Evolutionary conservation across 2,113 vertebrate species (phyloP), one percentile per base, ranked within the genome.

Genomic region (Solenodon paradoxus): DNA sequence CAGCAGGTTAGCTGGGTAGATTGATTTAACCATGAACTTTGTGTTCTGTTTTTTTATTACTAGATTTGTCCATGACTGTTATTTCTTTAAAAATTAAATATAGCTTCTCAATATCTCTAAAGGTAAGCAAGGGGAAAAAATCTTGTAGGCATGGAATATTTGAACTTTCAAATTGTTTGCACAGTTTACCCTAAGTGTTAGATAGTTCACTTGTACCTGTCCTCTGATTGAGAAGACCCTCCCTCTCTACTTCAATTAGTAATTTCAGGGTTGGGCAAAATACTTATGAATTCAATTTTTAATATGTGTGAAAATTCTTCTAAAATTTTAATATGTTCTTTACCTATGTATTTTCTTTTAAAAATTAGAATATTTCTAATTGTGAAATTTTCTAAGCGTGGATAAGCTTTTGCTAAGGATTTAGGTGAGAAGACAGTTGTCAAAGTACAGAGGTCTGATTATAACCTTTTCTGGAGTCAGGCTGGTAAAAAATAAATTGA

Each of bases 1-100:
- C 22, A 2, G 32, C 9, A 47, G 79, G 61, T 7, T 38, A 45
- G 47, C 55, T 69, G 45, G 35, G 49, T 32, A 32, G 88, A 35
- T 9, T 24, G 40, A 38, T 51, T 69, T 75, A 82, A 71, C 38
- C 42, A 45, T 57, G 55, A 45, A 59, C 38, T 68, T 78, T 74
- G 32, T 38, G n/a, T 71, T 81, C 59, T 13, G 49, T 20, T 68
- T 63, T 24, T 61, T 88, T 45, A 12, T 81, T 55, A 51, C 13
- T 16, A 88, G 55, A 57, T 77, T 89, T 78, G 47, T 51, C n/a
- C 0, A 0, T 51, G 32, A 51, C 35, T 88, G 26, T 42, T 88
- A 30, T 42, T 96, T 47, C 77, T 82, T 88, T 57, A 63, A 74
- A 95, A 83, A 89, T 82, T 72, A 93, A 86, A 88, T 15, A 49